phyloP scores from a whole-genome alignment of 23 tunicate genomes.

The Trididemnum nubilum region DNA sequence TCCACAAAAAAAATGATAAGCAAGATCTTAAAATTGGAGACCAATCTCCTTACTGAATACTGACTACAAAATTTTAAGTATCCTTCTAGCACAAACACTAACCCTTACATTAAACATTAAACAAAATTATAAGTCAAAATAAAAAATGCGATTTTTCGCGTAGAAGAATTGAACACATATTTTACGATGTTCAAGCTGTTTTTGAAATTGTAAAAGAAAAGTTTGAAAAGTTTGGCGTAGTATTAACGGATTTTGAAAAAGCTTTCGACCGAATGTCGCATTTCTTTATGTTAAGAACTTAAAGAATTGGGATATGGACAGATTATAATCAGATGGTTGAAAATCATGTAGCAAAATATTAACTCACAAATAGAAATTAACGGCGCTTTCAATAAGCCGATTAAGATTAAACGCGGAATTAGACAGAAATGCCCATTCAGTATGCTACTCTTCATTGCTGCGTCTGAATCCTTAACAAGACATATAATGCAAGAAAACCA shows the following conservation, averaged over 20 bases:
- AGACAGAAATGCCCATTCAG: constrained; percentile 56
- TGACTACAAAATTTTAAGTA: constrained; percentile 38
- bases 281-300: constrained; percentile 1
- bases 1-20: constrained; percentile 9
- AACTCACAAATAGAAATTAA: constrained; percentile 19
- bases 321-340: neutral
- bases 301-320: neutral
- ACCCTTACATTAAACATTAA: neutral
- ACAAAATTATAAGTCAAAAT: neutral
- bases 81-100: neutral
- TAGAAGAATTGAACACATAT: neutral
- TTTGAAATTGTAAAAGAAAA: neutral
- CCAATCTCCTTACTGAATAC: constrained; percentile 43
- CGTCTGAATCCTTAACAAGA: constrained; percentile 17
- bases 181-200: neutral
- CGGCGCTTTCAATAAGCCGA: neutral
- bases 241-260: constrained; percentile 17
- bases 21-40: constrained; percentile 30
- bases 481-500: neutral
- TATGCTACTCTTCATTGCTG: constrained; percentile 31
- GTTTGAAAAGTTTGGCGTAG: neutral
- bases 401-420: constrained; percentile 26
- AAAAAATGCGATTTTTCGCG: neutral
- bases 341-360: neutral
- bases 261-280: constrained; percentile 27